Conservation (phyloP, 2,113 vertebrate species). For the Rhynchomys soricoides region DNA sequence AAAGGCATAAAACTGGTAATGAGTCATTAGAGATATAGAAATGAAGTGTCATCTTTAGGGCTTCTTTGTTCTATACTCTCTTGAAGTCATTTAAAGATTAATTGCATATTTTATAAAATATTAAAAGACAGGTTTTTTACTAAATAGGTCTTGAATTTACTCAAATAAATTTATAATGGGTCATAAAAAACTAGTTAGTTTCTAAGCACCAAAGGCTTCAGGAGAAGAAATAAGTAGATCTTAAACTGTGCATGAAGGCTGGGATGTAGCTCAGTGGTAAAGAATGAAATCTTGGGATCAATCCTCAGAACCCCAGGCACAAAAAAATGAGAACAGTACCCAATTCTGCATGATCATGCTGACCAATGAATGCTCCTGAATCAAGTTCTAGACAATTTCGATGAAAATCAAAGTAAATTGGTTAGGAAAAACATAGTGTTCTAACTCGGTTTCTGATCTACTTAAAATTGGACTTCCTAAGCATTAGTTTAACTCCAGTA, state of each 20-base stretch:
- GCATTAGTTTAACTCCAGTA: neutral
- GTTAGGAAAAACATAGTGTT: neutral
- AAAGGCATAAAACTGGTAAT: neutral
- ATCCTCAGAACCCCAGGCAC: neutral
- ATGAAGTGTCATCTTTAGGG: neutral
- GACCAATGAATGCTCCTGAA: neutral
- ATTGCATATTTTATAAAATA: conserved; percentile 29
- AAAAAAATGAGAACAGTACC: neutral
- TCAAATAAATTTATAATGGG: conserved; percentile 36
- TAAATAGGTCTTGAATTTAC: neutral
- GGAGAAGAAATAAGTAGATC: neutral
- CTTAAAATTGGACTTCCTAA: conserved; percentile 1
- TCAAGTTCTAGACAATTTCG: neutral
- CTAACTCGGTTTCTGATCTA: neutral
- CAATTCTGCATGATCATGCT: neutral
- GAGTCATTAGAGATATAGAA: neutral
- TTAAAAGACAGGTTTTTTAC: conserved; percentile 5
- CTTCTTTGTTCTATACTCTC: conserved; percentile 26
- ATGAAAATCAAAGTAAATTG: conserved; percentile 27
- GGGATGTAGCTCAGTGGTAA: neutral
- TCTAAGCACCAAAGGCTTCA: neutral
- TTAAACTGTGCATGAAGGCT: neutral
- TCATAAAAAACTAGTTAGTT: conserved; percentile 8
- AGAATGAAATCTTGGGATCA: neutral
- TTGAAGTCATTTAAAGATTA: conserved; percentile 33